These are phyloP conservation scores for Egretta garzetta DNA, from an alignment of 2,113 vertebrate species.

Conservation along the genomic window DNA sequence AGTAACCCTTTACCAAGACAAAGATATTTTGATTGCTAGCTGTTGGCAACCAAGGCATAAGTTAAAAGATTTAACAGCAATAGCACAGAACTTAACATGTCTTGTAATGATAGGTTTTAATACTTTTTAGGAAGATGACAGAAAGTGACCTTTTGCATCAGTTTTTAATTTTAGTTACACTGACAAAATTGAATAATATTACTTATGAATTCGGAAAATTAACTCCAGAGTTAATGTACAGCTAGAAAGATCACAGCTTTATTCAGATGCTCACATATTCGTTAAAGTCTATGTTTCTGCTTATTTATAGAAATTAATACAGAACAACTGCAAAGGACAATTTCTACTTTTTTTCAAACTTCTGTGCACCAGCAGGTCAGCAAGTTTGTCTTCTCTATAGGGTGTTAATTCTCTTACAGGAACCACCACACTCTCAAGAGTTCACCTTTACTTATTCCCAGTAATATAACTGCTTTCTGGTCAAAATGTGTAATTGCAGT, in stretches of 20 bases:
- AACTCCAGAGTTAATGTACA: background rate
- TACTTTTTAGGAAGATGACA: background rate
- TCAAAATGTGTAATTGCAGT: background rate
- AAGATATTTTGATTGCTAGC: background rate
- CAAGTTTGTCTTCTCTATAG: background rate
- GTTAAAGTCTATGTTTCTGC: background rate
- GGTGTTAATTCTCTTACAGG: background rate
- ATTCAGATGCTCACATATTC: background rate
- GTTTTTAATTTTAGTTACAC: background rate
- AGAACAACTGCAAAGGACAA: background rate
- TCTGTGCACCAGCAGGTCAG: background rate
- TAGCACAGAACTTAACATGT: background rate
- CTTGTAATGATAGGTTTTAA: background rate
- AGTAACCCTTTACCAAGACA: background rate
- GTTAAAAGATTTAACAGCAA: background rate
- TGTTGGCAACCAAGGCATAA: background rate
- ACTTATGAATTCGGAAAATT: background rate
- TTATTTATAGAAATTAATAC: background rate
- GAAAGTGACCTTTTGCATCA: background rate
- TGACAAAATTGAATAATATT: background rate
- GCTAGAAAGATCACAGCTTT: background rate
- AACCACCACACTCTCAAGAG: background rate
- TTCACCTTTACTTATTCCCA: background rate
- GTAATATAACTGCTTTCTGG: background rate
- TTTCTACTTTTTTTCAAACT: background rate